Evolutionary conservation across 2,113 vertebrate genomes (phyloP).

Genomic region (Antechinus flavipes): DNA sequence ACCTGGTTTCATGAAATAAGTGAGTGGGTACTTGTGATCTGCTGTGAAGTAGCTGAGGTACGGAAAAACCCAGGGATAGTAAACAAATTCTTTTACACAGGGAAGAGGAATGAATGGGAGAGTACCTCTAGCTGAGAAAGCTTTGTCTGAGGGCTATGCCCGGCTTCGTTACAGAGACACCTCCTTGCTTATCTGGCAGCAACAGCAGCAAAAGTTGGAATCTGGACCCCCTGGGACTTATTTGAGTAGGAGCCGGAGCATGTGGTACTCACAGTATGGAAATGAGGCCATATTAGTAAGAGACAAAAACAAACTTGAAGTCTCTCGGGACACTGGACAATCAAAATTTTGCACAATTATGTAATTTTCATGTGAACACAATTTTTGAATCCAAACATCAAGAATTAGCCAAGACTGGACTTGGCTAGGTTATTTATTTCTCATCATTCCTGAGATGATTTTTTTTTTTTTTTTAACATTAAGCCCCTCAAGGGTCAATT

Average conservation of each 20-base stretch:
- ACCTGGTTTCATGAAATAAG: fast-evolving
- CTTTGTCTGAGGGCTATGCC: constrained; percentile 88
- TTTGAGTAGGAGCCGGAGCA: constrained; percentile 92
- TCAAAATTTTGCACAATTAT: constrained; percentile 92
- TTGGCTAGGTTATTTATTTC: neutral
- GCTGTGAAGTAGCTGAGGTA: neutral
- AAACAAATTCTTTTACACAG: neutral
- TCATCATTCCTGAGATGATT: neutral
- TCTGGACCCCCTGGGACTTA: constrained; percentile 86
- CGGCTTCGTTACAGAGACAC: constrained; percentile 92
- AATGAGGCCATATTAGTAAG: constrained; percentile 94
- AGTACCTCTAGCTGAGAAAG: constrained; percentile 90
- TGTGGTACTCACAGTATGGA: constrained; percentile 94
- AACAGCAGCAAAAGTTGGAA: constrained; percentile 91
- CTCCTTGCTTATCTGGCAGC: constrained; percentile 95
- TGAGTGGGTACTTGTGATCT: fast-evolving
- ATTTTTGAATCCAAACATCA: fast-evolving
- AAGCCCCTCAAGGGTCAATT: neutral
- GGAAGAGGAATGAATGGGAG: constrained; percentile 81
- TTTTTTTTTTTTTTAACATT: neutral
- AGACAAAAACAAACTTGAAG: constrained; percentile 85
- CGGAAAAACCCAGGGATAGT: fast-evolving
- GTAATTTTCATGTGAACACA: constrained; percentile 76
- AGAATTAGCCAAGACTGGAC: fast-evolving
- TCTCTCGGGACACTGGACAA: constrained; percentile 82